Base-by-base conservation (phyloP, 2,113 vertebrate species). In the Tautogolabrus adspersus region DNA sequence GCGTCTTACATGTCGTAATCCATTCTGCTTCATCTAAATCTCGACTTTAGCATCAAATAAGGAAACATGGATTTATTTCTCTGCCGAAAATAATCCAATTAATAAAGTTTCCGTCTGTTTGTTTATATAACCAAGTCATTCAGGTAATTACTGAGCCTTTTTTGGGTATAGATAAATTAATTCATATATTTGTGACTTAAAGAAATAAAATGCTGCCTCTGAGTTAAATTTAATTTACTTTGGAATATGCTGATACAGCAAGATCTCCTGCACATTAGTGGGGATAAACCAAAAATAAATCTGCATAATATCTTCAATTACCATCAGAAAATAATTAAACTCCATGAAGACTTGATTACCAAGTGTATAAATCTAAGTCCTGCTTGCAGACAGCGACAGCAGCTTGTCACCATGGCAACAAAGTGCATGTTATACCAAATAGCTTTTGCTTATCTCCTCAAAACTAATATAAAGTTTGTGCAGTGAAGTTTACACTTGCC, bases 361-460 rank as follows among this genome's bases (percentile, higher is more conserved):
- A 59, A 49, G 57, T n/a, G 13, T n/a, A 15, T 49, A 18, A 19
- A 49, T 55, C 21, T 30, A 10, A 21, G 21, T 13, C n/a, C 8
- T 66, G 46, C 59, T 59, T 59, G 26, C 54, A 66, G 58, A 18
- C 34, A 26, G 54, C 40, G 11, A 30, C 26, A 40, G 55, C 55
- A 52, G 30, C 11, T 30, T 21, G 73, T 67, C 11, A 42, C 63
- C 59, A 75, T 51, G 55, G 46, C 59, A 75, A 75, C 54, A 58
- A 26, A 75, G 54, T n/a, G 42, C 23, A 47, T 21, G 10, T 37
- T n/a, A 49, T 18, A 57, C 30, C 30, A 66, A 66, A 42, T 26
- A 26, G 44, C 16, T 38, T 75, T 13, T 66, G 42, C 38, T 65
- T 47, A 46, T 74, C 10, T 34, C 46, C 8, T 37, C 7, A 38